A percentile compares a stretch with the other conserved stretches of the same genome.
phyloP scores from a whole-genome alignment of 2,797 vertebrate genomes.

The Scyliorhinus canicula region DNA sequence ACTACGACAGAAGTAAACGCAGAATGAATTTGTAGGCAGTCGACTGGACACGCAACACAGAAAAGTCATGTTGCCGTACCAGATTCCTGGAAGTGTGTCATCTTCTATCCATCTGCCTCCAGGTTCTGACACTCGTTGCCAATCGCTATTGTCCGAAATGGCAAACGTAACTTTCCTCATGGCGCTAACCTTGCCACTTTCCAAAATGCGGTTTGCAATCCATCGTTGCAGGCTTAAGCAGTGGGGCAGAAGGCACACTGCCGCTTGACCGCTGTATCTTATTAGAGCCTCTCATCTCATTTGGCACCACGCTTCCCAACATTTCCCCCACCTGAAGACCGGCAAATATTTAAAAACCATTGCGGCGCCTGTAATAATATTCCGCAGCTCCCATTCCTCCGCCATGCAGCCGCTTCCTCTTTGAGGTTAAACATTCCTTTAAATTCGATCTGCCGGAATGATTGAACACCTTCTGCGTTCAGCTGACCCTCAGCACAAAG shows the following conservation, averaged over 20 bases:
- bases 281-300: background rate
- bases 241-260: background rate
- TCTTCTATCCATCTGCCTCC: background rate
- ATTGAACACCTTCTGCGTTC: background rate
- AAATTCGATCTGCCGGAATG: background rate
- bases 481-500: background rate
- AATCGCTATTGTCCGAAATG: background rate
- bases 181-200: background rate
- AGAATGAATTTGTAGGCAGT: background rate
- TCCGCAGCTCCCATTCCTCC: too few relatives aligned
- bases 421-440: background rate
- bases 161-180: background rate
- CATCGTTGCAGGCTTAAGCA: background rate
- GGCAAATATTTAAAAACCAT: background rate
- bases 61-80: background rate
- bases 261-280: background rate
- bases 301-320: background rate
- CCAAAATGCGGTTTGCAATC: background rate
- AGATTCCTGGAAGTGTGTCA: background rate
- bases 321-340: background rate
- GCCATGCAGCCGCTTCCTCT: background rate
- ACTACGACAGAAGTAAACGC: too few relatives aligned
- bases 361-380: background rate
- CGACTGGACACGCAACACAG: background rate
- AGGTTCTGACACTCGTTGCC: background rate